Evolutionary conservation across 2,113 vertebrate genomes (phyloP), one percentile per base, ranked within the genome.

Genomic region (Corythaixoides concolor): DNA sequence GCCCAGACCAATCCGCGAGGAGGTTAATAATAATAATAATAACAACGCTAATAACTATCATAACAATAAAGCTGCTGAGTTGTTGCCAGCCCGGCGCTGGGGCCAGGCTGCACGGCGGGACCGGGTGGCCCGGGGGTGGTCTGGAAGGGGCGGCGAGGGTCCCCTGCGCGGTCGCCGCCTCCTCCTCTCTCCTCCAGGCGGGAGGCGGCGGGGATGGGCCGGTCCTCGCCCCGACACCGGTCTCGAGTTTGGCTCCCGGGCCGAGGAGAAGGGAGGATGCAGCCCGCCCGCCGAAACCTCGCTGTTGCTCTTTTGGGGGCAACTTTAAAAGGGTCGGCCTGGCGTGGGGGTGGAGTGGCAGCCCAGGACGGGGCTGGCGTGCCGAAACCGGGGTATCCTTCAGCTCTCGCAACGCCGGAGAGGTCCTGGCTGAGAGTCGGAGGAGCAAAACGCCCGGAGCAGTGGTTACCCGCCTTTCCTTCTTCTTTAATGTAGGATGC

Each of bases 401-500:
- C 20, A 9, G 22, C 28, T 55, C 12, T 47, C 39, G 1, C 24
- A 11, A 5, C 24, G 26, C 45, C 16, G 1, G 23, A 13, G 58
- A 5, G 15, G 47, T 26, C 20, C 67, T 37, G 58, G 53, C 17
- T 17, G 33, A 35, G 64, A 56, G 41, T 8, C 16, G 9, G 39
- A 33, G 33, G 33, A 27, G 27, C 23, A 27, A 53, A 84, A 80
- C 3, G 16, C 39, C 30, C 26, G 35, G 32, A 27, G 5, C 3
- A 8, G 15, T 3, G 79, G 6, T 13, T 94, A 79, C 67, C 77
- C 69, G 67, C 81, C n/a, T 87, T 89, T 33, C 47, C 30, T 49
- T 89, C 75, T 88, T 92, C 87, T 95, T 86, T 95, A 89, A 88
- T 52, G 82, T 52, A 88, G 70, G 59, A 66, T 81, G 80, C n/a